These are phyloP conservation scores for Pararge aegeria DNA, from an alignment of 1,140 invertebrate species.

Conservation along the genomic window DNA sequence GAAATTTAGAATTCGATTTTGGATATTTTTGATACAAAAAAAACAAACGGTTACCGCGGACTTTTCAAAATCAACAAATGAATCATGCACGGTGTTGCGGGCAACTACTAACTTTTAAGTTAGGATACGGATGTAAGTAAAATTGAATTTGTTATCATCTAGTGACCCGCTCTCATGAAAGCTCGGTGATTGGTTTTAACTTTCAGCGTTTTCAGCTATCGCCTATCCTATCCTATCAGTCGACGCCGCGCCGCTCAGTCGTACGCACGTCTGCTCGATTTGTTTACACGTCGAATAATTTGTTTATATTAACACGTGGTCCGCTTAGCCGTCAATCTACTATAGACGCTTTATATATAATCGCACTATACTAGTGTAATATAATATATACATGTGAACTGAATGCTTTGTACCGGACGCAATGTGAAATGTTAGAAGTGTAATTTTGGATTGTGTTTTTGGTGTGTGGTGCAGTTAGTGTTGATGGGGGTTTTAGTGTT, in stretches of 20 bases:
- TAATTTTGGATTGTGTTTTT: not conserved
- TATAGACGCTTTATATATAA: not conserved
- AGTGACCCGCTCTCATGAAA: not conserved
- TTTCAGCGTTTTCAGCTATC: constrained; percentile 40
- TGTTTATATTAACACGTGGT: constrained; percentile 49
- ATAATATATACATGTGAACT: too few species aligned
- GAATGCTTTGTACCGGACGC: constrained; percentile 3
- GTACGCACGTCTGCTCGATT: constrained; percentile 45
- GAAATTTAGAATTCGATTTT: too few species aligned
- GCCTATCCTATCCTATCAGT: constrained; percentile 44
- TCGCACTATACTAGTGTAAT: not conserved
- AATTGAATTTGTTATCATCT: too few species aligned
- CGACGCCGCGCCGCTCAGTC: constrained; percentile 39
- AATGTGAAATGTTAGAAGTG: not conserved
- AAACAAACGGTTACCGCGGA: too few species aligned
- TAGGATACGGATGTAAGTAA: too few species aligned
- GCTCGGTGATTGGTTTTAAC: not conserved
- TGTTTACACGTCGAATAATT: constrained; percentile 18
- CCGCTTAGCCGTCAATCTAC: constrained; percentile 2
- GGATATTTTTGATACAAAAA: too few species aligned
- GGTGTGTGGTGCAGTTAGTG: constrained; percentile 2
- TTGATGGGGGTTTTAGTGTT: constrained; percentile 1
- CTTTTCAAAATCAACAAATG: too few species aligned
- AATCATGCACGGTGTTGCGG: too few species aligned
- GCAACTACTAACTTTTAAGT: too few species aligned